Evolutionary conservation across 2,888 invertebrate species (phyloP), one percentile per base, ranked within the genome.

Genomic region (Aleiodes alternator): DNA sequence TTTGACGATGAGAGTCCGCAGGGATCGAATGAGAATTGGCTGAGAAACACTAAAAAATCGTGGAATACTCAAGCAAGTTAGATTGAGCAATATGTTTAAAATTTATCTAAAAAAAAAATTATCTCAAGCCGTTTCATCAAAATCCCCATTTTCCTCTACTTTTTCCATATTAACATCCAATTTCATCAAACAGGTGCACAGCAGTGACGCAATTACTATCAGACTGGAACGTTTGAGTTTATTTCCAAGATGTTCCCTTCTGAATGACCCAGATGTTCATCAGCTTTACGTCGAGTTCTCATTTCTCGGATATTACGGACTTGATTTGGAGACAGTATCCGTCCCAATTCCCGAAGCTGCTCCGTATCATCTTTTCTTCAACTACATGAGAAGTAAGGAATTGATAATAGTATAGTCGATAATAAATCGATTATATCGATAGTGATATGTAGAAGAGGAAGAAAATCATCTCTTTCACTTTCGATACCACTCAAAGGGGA

Each of bases 221-320:
- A 83, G 82, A 51, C 85, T 88, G 59, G 75, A 82, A 38, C 82
- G 82, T 57, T 56, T 87, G 14, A 79, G 71, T 11, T 70, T 88
- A 5, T 83, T 82, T 38, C 75, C 81, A 23, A 78, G 75, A n/a
- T 82, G 82, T 53, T 57, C 71, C 3, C 29, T 87, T 6, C 72
- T 84, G 76, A 72, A 74, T 3, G 76, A 83, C 78, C 64, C 81
- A 0, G 82, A 85, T 3, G 72, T 84, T 48, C 80, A 80, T 50
- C 76, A 83, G 66, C 79, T 88, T 38, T 88, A 85, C 72, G 76
- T 88, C 4, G 87, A 88, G 71, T 88, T 85, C 73, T 81, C 84
- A 4, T 88, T 88, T 73, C 81, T 88, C 74, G 86, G 86, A 11
- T 76, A 85, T 73, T 76, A 71, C 4, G 87, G 87, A 4, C 81